Evolutionary conservation across 2,888 invertebrate species (phyloP), one percentile per base, ranked within the genome.

Genomic region (Aphodius sticticus): DNA sequence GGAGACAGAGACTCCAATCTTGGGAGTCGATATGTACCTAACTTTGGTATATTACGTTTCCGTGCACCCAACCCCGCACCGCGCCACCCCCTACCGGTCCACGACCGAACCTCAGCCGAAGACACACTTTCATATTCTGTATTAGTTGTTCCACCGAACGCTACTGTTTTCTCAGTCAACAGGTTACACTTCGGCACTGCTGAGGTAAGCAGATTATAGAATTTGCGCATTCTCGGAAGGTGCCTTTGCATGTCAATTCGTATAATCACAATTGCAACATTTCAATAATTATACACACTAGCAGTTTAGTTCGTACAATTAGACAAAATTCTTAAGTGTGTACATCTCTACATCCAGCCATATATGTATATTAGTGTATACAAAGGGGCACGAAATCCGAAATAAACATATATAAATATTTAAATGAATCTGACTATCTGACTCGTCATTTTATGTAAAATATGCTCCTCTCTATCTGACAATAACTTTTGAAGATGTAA

Each of bases 91-190:
- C 7, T 26, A n/a, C 26, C 70, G 70, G 15, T 70, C 70, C n/a
- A 26, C 15, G 14, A 70, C 70, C 26, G 7, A 53, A 15, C 9
- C 70, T 26, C 16, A 70, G 70, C 35, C 74, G 35, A 74, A 35
- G 37, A 74, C 74, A 69, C 77, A 77, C 77, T 77, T 77, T 77
- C 77, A 77, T 76, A 77, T 77, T 77, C 77, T n/a, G 36, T 35
- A 74, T 35, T 74, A 74, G 69, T 16, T 16, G 12, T 77, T 16
- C 35, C 16, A 37, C 16, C n/a, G 16, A 12, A 38, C 69, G 14
- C 36, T 7, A 12, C n/a, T 77, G 77, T 77, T 77, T 15, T 26
- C 69, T 69, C n/a, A 77, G 77, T 77, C 77, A 77, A 77, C 77
- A 77, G 77, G 69, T 77, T 16, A 77, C 53, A 53, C 53, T 53